These are phyloP conservation scores for Dufourea novaeangliae DNA, from an alignment of 1,140 invertebrate species.

Conservation along the genomic window DNA sequence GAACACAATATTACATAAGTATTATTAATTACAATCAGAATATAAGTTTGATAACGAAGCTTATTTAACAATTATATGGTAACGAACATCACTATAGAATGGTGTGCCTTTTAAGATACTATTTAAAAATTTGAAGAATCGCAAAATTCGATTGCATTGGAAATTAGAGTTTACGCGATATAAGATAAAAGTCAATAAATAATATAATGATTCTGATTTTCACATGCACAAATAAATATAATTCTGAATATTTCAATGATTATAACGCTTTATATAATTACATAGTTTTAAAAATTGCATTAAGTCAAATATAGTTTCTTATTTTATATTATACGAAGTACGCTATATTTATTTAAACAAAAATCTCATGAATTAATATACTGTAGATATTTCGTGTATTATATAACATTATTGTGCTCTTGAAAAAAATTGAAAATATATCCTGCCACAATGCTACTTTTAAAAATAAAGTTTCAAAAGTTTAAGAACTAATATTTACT, in stretches of 20 bases:
- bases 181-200: constrained; percentile 23
- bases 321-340: constrained; percentile 22
- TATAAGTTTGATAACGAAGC: constrained; percentile 19
- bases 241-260: not conserved
- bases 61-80: constrained; percentile 15
- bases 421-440: constrained; percentile 5
- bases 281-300: constrained; percentile 27
- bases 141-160: not conserved
- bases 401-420: not conserved
- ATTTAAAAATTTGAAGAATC: constrained; percentile 18
- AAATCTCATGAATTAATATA: constrained; percentile 22
- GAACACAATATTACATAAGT: constrained; percentile 11
- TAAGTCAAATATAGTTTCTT: constrained; percentile 27
- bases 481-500: constrained; percentile 21
- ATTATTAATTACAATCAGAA: constrained; percentile 1
- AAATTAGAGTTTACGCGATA: not conserved
- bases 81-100: constrained; percentile 34
- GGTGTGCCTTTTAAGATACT: constrained; percentile 47
- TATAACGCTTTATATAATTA: constrained; percentile 23
- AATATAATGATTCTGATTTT: constrained; percentile 10
- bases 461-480: constrained; percentile 10
- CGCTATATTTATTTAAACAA: constrained; percentile 41
- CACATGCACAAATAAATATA: constrained; percentile 25
- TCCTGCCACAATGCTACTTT: constrained; percentile 38
- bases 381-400: constrained; percentile 25